phyloP scores from a whole-genome alignment of 2,113 vertebrate genomes.

The Ceyx cyanopectus region DNA sequence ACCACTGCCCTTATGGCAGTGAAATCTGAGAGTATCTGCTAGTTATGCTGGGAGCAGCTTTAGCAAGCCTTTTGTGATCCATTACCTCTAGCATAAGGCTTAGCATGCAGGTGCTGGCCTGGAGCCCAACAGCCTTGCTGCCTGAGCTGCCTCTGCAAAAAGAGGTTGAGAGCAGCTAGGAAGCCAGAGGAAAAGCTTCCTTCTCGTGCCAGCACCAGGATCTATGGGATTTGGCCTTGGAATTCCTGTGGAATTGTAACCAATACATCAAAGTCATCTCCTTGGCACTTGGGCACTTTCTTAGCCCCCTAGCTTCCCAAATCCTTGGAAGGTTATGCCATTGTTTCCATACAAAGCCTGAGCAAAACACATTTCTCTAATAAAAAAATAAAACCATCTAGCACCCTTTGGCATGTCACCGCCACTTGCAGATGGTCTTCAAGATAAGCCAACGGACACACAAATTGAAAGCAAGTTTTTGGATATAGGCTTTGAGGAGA shows the following conservation, averaged over 20 bases:
- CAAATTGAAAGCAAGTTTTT: background rate
- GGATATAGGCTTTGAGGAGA: background rate
- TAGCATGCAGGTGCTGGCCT: background rate
- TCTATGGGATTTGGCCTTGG: background rate
- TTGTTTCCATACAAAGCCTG: background rate
- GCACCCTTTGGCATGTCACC: background rate
- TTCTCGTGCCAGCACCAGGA: background rate
- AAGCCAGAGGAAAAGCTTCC: background rate
- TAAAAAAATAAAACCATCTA: background rate
- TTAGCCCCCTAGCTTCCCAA: background rate
- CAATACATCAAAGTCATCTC: conserved; percentile 18
- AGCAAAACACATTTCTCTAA: background rate
- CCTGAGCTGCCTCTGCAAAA: background rate
- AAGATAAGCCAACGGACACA: background rate
- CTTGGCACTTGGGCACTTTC: background rate
- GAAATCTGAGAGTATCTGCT: background rate
- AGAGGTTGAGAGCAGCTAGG: background rate
- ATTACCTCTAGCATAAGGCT: background rate
- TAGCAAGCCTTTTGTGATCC: background rate
- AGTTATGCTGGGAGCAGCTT: background rate
- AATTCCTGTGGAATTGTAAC: conserved; percentile 11
- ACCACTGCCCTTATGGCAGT: background rate
- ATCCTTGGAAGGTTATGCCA: background rate
- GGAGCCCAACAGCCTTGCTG: background rate
- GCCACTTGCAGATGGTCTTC: background rate